A percentile compares a stretch with the other conserved stretches of the same genome.
phyloP scores from a whole-genome alignment of 2,888 invertebrate genomes.

The Ceratothoa steindachneri region DNA sequence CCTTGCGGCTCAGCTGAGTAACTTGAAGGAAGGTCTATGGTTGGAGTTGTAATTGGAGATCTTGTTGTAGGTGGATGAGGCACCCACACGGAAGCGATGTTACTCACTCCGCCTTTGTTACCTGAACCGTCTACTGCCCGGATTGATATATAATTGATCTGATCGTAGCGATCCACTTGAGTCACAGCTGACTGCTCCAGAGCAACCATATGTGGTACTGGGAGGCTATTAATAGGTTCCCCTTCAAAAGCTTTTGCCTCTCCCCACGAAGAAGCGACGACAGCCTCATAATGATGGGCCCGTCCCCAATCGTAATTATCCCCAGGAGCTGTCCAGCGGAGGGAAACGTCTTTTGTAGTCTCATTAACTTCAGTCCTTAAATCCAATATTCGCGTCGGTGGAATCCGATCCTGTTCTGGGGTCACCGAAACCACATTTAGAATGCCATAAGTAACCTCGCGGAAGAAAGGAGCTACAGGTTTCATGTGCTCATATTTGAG shows the following conservation, averaged over 20 bases:
- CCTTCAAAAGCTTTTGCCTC: slow-evolving; percentile 44
- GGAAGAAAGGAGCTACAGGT: slow-evolving; percentile 34
- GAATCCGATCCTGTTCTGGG: slow-evolving; percentile 43
- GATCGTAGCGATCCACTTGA: slow-evolving; percentile 31
- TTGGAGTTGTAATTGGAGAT: slow-evolving; percentile 27
- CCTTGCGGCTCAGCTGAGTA: slow-evolving; percentile 26
- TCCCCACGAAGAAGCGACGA: slow-evolving; percentile 36
- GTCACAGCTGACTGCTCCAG: slow-evolving; percentile 29
- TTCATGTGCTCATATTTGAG: slow-evolving; percentile 36
- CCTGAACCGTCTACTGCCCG: slow-evolving; percentile 56
- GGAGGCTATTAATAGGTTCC: slow-evolving; percentile 31
- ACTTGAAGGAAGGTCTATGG: slow-evolving; percentile 22
- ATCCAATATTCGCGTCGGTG: slow-evolving; percentile 60
- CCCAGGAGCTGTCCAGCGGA: slow-evolving; percentile 62
- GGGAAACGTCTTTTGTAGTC: slow-evolving; percentile 56
- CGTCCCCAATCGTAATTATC: slow-evolving; percentile 51
- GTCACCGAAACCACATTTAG: slow-evolving; percentile 31
- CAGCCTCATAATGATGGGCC: slow-evolving; percentile 38
- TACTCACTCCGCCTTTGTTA: slow-evolving; percentile 56
- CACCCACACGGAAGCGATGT: slow-evolving; percentile 58
- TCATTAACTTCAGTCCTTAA: slow-evolving; percentile 56
- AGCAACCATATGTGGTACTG: slow-evolving; percentile 31
- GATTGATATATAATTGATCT: slow-evolving; percentile 58
- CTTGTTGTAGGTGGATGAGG: slow-evolving; percentile 55
- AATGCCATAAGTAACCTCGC: slow-evolving; percentile 33